Percentiles rank a stretch among this genome's conserved stretches.
Evolutionary conservation across 2,113 vertebrate species (phyloP).

Genomic region (Pandion haliaetus): DNA sequence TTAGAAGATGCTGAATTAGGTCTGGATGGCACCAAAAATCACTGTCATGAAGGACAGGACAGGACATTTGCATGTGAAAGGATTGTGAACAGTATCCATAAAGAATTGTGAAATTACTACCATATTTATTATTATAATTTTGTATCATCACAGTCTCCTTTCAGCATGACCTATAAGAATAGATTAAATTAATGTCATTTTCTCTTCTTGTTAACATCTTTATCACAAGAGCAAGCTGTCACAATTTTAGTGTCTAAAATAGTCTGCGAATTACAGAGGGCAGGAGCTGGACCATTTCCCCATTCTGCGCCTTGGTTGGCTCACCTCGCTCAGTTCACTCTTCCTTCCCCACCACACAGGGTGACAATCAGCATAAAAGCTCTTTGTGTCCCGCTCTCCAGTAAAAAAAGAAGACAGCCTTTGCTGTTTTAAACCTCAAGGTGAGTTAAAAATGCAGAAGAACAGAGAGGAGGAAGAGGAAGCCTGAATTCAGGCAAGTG

Average conservation of each 20-base stretch:
- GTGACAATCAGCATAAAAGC: slow-evolving; percentile 60
- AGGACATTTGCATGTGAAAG: slow-evolving; percentile 80
- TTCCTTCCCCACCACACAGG: slow-evolving; percentile 46
- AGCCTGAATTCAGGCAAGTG: neutral
- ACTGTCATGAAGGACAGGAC: slow-evolving; percentile 71
- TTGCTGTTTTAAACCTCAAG: slow-evolving; percentile 3
- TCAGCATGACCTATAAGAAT: slow-evolving; percentile 81
- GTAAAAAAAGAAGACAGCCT: neutral
- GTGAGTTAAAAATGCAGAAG: neutral
- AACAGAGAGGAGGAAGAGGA: neutral
- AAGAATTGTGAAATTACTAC: slow-evolving; percentile 81
- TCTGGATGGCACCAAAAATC: slow-evolving; percentile 75
- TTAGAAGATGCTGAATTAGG: slow-evolving; percentile 71
- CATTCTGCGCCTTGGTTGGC: slow-evolving; percentile 40
- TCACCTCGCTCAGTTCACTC: neutral
- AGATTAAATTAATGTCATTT: slow-evolving; percentile 84
- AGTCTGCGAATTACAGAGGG: slow-evolving; percentile 57
- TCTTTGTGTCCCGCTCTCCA: neutral
- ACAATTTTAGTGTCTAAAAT: slow-evolving; percentile 77
- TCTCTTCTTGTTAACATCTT: slow-evolving; percentile 85
- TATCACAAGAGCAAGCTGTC: slow-evolving; percentile 81
- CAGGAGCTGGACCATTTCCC: slow-evolving; percentile 65
- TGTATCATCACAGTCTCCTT: slow-evolving; percentile 80
- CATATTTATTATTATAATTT: slow-evolving; percentile 86
- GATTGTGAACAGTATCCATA: slow-evolving; percentile 70